Evolutionary conservation across 2,888 invertebrate species (phyloP), one percentile per base, ranked within the genome.

Genomic region (Ophioninae sp.): DNA sequence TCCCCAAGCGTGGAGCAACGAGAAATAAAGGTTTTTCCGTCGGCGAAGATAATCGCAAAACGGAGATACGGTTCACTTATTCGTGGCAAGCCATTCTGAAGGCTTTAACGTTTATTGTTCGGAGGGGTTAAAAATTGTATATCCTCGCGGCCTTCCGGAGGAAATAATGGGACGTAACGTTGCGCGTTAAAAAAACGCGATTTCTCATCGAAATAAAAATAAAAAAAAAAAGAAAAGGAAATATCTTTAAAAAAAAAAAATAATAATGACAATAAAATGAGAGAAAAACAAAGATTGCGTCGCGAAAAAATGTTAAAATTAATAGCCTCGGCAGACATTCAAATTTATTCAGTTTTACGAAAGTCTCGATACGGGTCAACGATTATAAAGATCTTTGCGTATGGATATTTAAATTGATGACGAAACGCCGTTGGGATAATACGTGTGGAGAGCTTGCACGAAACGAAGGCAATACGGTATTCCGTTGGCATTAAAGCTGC

Each of bases 141-240:
- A 73, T 64, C 69, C 78, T 81, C 51, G 30, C 56, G 65, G 23
- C 41, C 37, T 41, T 72, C 22, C 22, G 5, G 10, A 41, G 81
- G 44, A 69, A 69, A 77, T 83, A 81, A 81, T 81, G 81, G 78
- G 74, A 81, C 58, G 78, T 75, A 78, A 81, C 75, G 81, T 65
- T 61, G 56, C 44, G 41, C 72, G 51, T 78, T 69, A 81, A 63
- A 78, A 83, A 75, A 69, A 59, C 39, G 67, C 61, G 80, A 83
- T 78, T 81, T 80, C 72, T 79, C 79, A 51, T 83, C 71, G 67
- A 74, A 78, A 78, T 83, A 81, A 81, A 81, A 74, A 78, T 83
- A 81, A 81, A 74, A 78, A 75, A 64, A 20, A 56, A 56, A 59
- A 20, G 41, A 20, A 78, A 78, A 30, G 30, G 30, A 30, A 30